phyloP scores from a whole-genome alignment of 2,888 invertebrate species.

The Rhamphomyia laevipes region DNA sequence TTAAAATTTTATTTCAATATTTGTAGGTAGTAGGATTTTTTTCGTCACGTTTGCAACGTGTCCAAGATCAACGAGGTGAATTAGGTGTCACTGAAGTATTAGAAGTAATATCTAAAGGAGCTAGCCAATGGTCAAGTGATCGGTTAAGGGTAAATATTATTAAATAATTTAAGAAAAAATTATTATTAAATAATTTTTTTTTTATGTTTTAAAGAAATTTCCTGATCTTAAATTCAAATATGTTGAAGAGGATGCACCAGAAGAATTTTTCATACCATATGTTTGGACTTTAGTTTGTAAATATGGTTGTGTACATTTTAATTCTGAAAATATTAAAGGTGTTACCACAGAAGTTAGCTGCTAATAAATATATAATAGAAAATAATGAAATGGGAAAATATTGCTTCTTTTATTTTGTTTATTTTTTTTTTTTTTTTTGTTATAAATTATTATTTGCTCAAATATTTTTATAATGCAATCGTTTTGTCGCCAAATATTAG shows the following conservation, averaged over 20 bases:
- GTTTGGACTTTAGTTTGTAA: constrained; percentile 85
- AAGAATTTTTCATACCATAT: constrained; percentile 99
- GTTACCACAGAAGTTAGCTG: constrained; percentile 34
- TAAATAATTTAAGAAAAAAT: background rate
- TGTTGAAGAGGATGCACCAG: constrained; percentile 96
- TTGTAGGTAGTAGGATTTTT: constrained; percentile 50
- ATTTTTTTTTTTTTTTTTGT: too few relatives aligned
- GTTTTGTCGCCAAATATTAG: too few relatives aligned
- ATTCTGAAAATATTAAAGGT: constrained; percentile 35
- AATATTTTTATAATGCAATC: too few relatives aligned
- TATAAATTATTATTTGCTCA: too few relatives aligned
- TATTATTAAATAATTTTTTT: constrained; percentile 2
- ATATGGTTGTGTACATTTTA: constrained; percentile 41
- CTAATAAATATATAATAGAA: constrained; percentile 25
- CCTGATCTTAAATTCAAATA: constrained; percentile 98
- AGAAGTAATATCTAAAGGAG: constrained; percentile 79
- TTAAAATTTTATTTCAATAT: background rate
- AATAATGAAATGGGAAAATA: too few relatives aligned
- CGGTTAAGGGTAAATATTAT: constrained; percentile 63
- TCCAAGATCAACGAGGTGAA: constrained; percentile 53
- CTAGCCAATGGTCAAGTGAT: constrained; percentile 88
- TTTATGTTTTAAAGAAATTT: constrained; percentile 65
- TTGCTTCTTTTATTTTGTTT: too few relatives aligned
- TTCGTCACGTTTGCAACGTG: constrained; percentile 47
- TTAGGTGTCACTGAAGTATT: constrained; percentile 80